A percentile compares a stretch with the other conserved stretches of the same genome.
Conservation (phyloP, 1,140 invertebrate species). For the Plutomurus gul region DNA sequence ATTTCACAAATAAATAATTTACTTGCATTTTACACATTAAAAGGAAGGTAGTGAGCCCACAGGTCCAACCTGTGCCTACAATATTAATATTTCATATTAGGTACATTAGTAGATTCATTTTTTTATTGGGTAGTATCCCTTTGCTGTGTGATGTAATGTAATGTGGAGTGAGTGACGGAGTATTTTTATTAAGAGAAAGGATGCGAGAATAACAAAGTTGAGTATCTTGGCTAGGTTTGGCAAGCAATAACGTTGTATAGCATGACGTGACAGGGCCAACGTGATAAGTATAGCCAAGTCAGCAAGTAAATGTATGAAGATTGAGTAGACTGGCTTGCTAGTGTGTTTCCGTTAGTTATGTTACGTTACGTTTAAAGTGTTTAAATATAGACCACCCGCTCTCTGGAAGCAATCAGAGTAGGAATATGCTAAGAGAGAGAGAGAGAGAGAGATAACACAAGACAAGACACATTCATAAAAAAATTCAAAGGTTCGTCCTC, state of each 20-base stretch:
- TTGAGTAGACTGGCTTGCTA: neutral
- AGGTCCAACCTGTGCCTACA: no score
- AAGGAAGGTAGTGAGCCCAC: no score
- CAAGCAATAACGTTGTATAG: neutral
- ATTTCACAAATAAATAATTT: neutral
- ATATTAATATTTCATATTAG: no score
- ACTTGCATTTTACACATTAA: no score
- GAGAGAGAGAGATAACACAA: neutral
- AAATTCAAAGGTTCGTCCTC: constrained; percentile 22
- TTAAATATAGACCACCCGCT: constrained; percentile 28
- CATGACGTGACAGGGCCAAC: neutral
- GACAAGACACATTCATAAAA: constrained; percentile 28
- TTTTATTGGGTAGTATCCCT: no score
- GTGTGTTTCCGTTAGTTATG: constrained; percentile 24
- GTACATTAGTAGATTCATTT: no score
- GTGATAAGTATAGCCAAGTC: neutral
- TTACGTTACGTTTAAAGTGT: constrained; percentile 9
- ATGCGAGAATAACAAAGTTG: neutral
- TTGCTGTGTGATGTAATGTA: no score
- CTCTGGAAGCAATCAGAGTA: constrained; percentile 24
- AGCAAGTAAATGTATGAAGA: neutral
- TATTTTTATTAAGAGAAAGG: neutral
- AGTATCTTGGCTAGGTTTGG: neutral
- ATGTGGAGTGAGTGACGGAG: neutral
- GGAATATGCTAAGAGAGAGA: constrained; percentile 17